These are phyloP conservation scores for Catharus ustulatus DNA, from an alignment of 2,797 vertebrate genomes.

Conservation along the genomic window DNA sequence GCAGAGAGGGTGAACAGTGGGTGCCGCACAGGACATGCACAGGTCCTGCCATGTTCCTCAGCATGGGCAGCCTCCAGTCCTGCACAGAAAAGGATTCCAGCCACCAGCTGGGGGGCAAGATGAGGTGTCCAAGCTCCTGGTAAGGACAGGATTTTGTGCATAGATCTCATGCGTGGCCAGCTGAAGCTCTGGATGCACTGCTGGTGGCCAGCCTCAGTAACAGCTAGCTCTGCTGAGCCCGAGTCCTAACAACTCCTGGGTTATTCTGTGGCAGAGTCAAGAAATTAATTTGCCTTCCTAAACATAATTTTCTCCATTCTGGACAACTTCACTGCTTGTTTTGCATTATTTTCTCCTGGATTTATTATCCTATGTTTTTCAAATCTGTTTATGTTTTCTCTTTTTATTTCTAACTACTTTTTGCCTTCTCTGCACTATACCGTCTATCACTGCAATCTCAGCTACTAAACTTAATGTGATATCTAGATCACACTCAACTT, in stretches of 20 bases:
- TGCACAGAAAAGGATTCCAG: not conserved
- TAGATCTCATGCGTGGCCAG: not conserved
- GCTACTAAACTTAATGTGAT: not conserved
- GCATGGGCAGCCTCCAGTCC: accelerated
- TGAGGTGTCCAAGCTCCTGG: not conserved
- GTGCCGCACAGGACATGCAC: accelerated
- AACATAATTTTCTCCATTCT: not conserved
- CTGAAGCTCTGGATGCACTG: not conserved
- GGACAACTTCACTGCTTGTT: not conserved
- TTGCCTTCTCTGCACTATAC: not conserved
- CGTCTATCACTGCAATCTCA: not conserved
- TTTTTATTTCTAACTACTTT: not conserved
- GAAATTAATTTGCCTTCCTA: not conserved
- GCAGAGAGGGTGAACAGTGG: accelerated
- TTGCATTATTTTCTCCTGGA: not conserved
- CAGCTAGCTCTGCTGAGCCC: not conserved
- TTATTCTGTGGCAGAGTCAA: not conserved
- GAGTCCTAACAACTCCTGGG: not conserved
- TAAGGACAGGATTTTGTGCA: not conserved
- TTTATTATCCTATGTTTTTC: not conserved
- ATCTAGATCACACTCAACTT: not conserved
- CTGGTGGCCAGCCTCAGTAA: not conserved
- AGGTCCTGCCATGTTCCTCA: not conserved
- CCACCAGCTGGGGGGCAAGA: accelerated
- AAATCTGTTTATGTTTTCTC: not conserved